Conservation (phyloP, 2,113 vertebrate genomes). For the Barnardius zonarius region DNA sequence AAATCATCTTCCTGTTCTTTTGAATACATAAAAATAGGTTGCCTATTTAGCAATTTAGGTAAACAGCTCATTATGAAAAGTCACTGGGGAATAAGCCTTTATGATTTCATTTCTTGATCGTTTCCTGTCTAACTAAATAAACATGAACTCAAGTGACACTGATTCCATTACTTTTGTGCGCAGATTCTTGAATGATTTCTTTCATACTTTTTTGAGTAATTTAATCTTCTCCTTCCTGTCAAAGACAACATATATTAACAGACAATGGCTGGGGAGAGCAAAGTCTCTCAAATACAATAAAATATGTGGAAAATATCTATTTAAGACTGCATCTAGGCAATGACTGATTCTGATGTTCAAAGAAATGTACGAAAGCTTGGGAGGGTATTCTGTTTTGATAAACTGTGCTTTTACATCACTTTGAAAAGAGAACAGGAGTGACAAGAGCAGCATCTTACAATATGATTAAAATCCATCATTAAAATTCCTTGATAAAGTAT, state of each 20-base stretch:
- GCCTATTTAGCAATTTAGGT: constrained; percentile 50
- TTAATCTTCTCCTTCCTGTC: background rate
- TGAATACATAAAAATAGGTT: constrained; percentile 42
- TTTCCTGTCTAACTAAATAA: constrained; percentile 65
- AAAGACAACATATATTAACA: background rate
- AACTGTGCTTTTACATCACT: background rate
- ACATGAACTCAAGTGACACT: constrained; percentile 58
- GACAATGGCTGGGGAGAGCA: background rate
- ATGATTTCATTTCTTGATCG: constrained; percentile 61
- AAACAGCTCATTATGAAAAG: constrained; percentile 51
- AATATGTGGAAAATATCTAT: background rate
- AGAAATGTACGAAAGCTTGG: background rate
- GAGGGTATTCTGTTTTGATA: background rate
- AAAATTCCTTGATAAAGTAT: background rate
- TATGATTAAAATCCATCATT: background rate
- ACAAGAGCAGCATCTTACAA: background rate
- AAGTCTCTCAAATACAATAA: background rate
- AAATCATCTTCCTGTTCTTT: constrained; percentile 45
- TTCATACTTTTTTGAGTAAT: background rate
- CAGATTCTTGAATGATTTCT: constrained; percentile 18
- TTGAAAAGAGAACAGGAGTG: background rate
- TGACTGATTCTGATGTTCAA: background rate
- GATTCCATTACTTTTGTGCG: constrained; percentile 1
- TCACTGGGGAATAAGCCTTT: constrained; percentile 47
- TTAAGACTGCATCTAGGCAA: background rate